These are phyloP conservation scores for Andrena fulva DNA, from an alignment of 2,888 invertebrate genomes.

Conservation along the genomic window DNA sequence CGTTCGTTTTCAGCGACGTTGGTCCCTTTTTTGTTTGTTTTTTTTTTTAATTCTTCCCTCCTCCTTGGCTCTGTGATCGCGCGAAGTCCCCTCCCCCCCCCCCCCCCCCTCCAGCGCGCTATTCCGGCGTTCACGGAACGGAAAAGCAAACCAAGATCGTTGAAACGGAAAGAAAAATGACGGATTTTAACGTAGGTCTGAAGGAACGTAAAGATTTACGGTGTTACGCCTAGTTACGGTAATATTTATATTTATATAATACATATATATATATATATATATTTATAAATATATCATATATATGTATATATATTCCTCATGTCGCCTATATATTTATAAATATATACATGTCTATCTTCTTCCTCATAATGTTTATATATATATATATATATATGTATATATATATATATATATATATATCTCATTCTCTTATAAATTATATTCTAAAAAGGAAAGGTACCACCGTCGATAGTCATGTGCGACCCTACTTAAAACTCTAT, in stretches of 20 bases:
- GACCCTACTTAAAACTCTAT: conserved; percentile 69
- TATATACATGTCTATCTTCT: conserved; percentile 35
- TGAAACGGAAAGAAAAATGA: conserved; percentile 61
- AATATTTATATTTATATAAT: conserved; percentile 24
- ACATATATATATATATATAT: conserved; percentile 38
- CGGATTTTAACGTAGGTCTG: conserved; percentile 68
- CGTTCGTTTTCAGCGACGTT: conserved; percentile 66
- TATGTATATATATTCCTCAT: conserved; percentile 27
- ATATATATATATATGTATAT: conserved; percentile 27
- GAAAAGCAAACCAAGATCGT: conserved; percentile 67
- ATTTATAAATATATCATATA: conserved; percentile 32
- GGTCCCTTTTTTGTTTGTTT: conserved; percentile 47
- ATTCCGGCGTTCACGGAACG: neutral
- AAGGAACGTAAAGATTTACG: conserved; percentile 55
- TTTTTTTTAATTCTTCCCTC: conserved; percentile 3
- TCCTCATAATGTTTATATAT: conserved; percentile 12
- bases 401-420: conserved; percentile 39
- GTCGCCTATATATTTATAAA: conserved; percentile 30
- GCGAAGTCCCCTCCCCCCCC: neutral
- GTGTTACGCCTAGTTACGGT: conserved; percentile 39
- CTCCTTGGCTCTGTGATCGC: neutral
- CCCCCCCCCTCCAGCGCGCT: neutral
- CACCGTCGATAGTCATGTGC: conserved; percentile 58
- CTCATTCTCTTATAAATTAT: conserved; percentile 56
- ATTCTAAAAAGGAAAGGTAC: conserved; percentile 66